phyloP scores from a whole-genome alignment of 2,113 vertebrate genomes.

The Oncorhynchus masou region DNA sequence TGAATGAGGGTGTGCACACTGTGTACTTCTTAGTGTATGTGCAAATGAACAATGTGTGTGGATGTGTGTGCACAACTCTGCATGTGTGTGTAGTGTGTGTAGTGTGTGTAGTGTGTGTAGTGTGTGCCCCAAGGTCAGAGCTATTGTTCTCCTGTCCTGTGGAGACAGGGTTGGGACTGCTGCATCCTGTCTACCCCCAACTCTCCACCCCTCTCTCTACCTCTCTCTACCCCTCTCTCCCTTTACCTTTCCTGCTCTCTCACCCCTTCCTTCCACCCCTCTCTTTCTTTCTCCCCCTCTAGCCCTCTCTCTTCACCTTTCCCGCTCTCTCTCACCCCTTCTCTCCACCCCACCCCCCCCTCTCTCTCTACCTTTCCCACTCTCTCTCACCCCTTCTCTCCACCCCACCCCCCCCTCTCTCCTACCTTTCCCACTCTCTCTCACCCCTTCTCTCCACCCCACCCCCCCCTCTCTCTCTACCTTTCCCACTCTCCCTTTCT shows the following conservation, averaged over 20 bases:
- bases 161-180: conserved; percentile 73
- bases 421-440: too few species aligned
- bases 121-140: conserved; percentile 70
- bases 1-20: conserved; percentile 11
- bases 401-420: not conserved
- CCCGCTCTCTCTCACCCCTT: not conserved
- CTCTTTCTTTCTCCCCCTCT: not conserved
- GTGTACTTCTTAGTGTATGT: not conserved
- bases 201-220: not conserved
- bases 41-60: not conserved
- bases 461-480: not conserved
- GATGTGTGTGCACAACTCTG: not conserved
- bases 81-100: conserved; percentile 39
- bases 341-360: not conserved
- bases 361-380: not conserved
- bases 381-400: not conserved
- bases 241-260: too few species aligned
- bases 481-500: not conserved
- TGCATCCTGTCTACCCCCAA: conserved; percentile 62
- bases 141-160: conserved; percentile 79
- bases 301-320: not conserved
- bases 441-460: too few species aligned
- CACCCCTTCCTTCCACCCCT: not conserved
- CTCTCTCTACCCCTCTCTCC: not conserved
- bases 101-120: conserved; percentile 25